phyloP scores from a whole-genome alignment of 2,888 invertebrate species.

The Allolobophora icterica region DNA sequence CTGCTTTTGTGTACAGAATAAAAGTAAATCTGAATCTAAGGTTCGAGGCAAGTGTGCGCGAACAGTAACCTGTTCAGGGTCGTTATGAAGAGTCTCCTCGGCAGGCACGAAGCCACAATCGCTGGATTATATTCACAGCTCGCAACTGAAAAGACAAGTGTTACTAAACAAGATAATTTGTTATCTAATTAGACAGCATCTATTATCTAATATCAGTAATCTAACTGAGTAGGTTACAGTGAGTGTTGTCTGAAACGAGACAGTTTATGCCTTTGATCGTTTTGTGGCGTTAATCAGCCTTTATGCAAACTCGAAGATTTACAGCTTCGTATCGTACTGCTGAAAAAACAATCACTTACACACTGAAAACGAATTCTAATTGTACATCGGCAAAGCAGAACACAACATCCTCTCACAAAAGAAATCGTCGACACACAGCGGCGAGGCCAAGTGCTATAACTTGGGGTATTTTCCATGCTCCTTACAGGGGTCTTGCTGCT shows the following conservation, averaged over 20 bases:
- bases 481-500: too few relatives aligned
- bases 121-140: neutral
- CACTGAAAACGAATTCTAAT: constrained; percentile 6
- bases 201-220: neutral
- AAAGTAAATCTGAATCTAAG: neutral
- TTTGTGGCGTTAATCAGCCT: neutral
- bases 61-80: too few relatives aligned
- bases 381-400: neutral
- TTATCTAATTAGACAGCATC: neutral
- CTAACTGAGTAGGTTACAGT: neutral
- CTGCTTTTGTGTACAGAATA: neutral
- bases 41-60: too few relatives aligned
- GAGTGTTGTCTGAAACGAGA: neutral
- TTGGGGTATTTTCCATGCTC: too few relatives aligned
- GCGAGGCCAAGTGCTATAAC: neutral
- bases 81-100: too few relatives aligned
- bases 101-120: too few relatives aligned
- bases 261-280: neutral
- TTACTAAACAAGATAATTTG: neutral
- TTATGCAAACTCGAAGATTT: neutral
- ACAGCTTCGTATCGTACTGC: neutral
- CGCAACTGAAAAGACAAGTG: neutral
- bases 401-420: constrained; percentile 11
- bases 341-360: neutral
- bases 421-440: neutral